Conservation (phyloP, 2,797 vertebrate genomes). For the Pseudomugil tenellus region DNA sequence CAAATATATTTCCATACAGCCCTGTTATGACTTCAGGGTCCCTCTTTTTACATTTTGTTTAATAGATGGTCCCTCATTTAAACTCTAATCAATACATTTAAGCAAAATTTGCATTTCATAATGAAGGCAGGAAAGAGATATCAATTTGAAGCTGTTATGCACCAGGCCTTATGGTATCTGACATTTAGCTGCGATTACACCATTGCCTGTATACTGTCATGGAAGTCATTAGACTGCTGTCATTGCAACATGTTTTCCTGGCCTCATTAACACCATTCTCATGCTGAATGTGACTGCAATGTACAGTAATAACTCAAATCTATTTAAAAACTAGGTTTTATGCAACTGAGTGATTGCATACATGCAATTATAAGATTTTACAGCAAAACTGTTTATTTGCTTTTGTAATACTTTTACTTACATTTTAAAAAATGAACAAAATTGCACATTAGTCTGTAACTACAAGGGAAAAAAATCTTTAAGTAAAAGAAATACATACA, state of each 20-base stretch:
- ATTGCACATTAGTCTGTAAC: not conserved
- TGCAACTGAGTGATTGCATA: too few species aligned
- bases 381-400: not conserved
- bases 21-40: constrained; percentile 58
- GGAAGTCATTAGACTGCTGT: constrained; percentile 84
- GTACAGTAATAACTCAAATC: constrained; percentile 23
- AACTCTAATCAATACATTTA: constrained; percentile 84
- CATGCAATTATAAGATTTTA: not conserved
- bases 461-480: not conserved
- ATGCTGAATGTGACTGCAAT: constrained; percentile 48
- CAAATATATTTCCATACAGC: constrained; percentile 36
- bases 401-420: too few species aligned
- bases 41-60: constrained; percentile 70
- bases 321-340: constrained; percentile 1
- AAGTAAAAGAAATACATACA: not conserved
- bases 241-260: constrained; percentile 81
- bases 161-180: constrained; percentile 83
- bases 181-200: constrained; percentile 85
- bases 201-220: constrained; percentile 80
- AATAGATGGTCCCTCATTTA: constrained; percentile 74
- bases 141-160: constrained; percentile 83
- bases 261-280: constrained; percentile 74
- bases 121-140: constrained; percentile 82
- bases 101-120: constrained; percentile 82
- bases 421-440: not conserved